Base-by-base conservation (phyloP, 2,888 invertebrate species). In the Trachelus stipa region DNA sequence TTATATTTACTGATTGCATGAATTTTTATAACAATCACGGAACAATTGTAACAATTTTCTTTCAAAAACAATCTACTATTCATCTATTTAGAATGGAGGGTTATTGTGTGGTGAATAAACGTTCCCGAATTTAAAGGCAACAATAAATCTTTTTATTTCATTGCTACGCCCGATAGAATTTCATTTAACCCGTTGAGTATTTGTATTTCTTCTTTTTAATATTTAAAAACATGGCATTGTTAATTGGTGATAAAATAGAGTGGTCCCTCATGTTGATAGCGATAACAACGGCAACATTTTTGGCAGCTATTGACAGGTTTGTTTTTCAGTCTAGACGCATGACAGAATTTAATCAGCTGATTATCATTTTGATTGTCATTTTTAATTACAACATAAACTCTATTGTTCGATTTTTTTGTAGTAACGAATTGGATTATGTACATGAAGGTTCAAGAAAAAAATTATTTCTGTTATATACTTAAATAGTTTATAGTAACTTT, bases 401-500 rank as follows among this genome's bases (percentile, higher is more conserved):
- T 6, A 40, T 40, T 40, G 40, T 40, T 15, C 15, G 1, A 40
- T 40, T 40, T 6, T 15, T 37, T 12, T 40, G 2, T 40, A 40
- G 15, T 15, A 40, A 15, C 15, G 4, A 40, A 15, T 40, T 6
- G 15, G 15, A 6, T 15, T 40, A 15, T 40, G 6, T 6, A 40
- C 15, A 40, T 15, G 6, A 15, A 15, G 15, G 15, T 40, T 37
- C 12, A 40, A 40, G 15, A 40, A 15, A 15, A 40, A 40, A 4
- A 40, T 1, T 37, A 2, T 40, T 15, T 40, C 2, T 40, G 15
- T 15, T 40, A 15, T 40, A 23, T 23, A 23, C 56, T 56, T 23
- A 3, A 56, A 56, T 56, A 56, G 23, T 86, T 81, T 30, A 74
- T 74, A 34, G 12, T 84, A n/a, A 23, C 76, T 34, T 69, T 37